A percentile compares a stretch with the other conserved stretches of the same genome.
Conservation (phyloP, 1,140 invertebrate species). For the Hyles euphorbiae region DNA sequence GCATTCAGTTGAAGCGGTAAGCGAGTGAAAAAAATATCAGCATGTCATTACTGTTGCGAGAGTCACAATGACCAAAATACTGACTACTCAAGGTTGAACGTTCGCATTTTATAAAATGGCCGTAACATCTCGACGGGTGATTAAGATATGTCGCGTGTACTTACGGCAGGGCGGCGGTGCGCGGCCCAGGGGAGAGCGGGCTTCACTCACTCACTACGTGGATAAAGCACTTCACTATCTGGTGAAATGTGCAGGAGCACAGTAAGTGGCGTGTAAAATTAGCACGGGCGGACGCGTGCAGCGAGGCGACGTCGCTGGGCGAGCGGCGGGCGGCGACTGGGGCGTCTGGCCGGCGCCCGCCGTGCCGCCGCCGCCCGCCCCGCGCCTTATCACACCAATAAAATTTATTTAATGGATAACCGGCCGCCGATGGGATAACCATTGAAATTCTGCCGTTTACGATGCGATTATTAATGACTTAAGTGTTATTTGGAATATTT, state of each 20-base stretch:
- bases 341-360: conserved; percentile 58
- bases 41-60: conserved; percentile 30
- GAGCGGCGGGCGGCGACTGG: conserved; percentile 49
- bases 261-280: conserved; percentile 60
- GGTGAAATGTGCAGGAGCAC: conserved; percentile 39
- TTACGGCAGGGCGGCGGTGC: conserved; percentile 20
- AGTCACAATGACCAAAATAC: conserved; percentile 58
- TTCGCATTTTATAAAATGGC: conserved; percentile 59
- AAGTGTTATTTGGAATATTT: conserved; percentile 32
- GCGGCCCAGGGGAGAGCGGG: conserved; percentile 15
- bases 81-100: conserved; percentile 56
- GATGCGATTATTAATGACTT: conserved; percentile 46
- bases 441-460: conserved; percentile 58
- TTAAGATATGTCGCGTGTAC: conserved; percentile 41
- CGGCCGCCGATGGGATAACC: conserved; percentile 48
- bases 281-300: conserved; percentile 40
- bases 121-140: conserved; percentile 46
- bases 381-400: conserved; percentile 64
- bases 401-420: conserved; percentile 73
- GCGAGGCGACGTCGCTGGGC: conserved; percentile 39
- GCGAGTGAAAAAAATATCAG: conserved; percentile 7
- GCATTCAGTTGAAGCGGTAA: background rate
- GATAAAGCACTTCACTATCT: conserved; percentile 56
- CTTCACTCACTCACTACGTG: conserved; percentile 32
- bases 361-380: conserved; percentile 47